These are phyloP conservation scores for Trichacis sp. DNA, from an alignment of 2,888 invertebrate genomes.

Conservation along the genomic window DNA sequence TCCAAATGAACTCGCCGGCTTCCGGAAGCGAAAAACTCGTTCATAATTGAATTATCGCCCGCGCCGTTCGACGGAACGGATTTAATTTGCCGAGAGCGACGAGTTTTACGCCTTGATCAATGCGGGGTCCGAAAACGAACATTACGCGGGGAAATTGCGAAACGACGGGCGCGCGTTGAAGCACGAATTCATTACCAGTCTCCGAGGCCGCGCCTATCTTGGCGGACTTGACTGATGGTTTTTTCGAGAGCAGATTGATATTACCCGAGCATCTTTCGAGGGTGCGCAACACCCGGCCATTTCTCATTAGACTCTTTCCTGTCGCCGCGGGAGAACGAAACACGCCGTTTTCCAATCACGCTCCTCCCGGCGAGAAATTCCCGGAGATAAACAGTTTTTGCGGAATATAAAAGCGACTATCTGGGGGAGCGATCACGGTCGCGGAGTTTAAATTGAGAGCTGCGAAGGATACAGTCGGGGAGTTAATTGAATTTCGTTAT, in stretches of 20 bases:
- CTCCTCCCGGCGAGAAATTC: conserved; percentile 27
- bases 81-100: conserved; percentile 11
- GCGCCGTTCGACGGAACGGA: neutral
- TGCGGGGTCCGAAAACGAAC: conserved; percentile 30
- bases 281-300: conserved; percentile 47
- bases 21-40: neutral
- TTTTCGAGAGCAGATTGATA: conserved; percentile 52
- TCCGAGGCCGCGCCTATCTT: conserved; percentile 38
- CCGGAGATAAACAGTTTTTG: conserved; percentile 10
- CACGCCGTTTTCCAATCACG: conserved; percentile 44
- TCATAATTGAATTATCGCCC: neutral
- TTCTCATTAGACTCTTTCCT: conserved; percentile 45
- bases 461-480: neutral
- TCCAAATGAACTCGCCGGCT: neutral
- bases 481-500: too few species aligned
- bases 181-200: conserved; percentile 42
- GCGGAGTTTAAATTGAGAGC: conserved; percentile 4
- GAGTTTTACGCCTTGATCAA: conserved; percentile 36
- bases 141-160: conserved; percentile 34
- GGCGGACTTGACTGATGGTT: conserved; percentile 52
- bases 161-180: conserved; percentile 38
- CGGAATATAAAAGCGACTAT: conserved; percentile 15
- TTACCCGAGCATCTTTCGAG: conserved; percentile 52
- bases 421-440: conserved; percentile 11
- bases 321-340: conserved; percentile 51